A percentile compares a stretch with the other conserved stretches of the same genome.
phyloP scores from a whole-genome alignment of 1,140 invertebrate genomes.

The Pseudomyrmex flavicornis region DNA sequence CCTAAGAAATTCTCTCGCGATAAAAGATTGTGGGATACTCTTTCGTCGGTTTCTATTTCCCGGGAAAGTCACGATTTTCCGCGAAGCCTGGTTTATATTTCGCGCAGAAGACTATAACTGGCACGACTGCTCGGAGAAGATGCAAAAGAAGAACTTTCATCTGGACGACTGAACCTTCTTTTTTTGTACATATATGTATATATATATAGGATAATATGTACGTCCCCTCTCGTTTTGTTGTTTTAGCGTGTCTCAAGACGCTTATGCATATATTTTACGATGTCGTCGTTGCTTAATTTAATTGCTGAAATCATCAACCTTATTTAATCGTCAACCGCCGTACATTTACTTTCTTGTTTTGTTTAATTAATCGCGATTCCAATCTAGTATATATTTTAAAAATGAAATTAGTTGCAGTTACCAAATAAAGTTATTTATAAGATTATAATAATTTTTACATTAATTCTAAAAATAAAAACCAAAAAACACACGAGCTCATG shows the following conservation, averaged over 20 bases:
- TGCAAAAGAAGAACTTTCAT: too few relatives aligned
- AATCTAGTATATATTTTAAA: slow-evolving; percentile 16
- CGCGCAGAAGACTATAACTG: neutral
- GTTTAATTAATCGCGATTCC: neutral
- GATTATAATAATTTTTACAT: slow-evolving; percentile 12
- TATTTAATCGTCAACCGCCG: neutral
- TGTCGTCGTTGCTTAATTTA: slow-evolving; percentile 29
- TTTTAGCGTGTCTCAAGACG: slow-evolving; percentile 34
- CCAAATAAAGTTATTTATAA: neutral
- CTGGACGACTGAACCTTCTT: too few relatives aligned
- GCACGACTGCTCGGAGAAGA: too few relatives aligned
- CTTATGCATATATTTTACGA: slow-evolving; percentile 28
- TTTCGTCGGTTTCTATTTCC: slow-evolving; percentile 45
- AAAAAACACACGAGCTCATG: neutral
- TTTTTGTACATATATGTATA: too few relatives aligned
- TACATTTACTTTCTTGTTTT: neutral
- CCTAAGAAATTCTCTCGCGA: slow-evolving; percentile 31
- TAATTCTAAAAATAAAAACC: neutral
- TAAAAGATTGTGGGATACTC: slow-evolving; percentile 39
- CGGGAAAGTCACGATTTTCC: neutral
- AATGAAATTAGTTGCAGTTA: slow-evolving; percentile 4
- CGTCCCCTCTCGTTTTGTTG: neutral
- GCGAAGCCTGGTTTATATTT: slow-evolving; percentile 42
- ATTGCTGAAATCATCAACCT: neutral
- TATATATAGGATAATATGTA: neutral